Evolutionary conservation across 2,888 invertebrate species (phyloP).

Genomic region (Phengaris arion): DNA sequence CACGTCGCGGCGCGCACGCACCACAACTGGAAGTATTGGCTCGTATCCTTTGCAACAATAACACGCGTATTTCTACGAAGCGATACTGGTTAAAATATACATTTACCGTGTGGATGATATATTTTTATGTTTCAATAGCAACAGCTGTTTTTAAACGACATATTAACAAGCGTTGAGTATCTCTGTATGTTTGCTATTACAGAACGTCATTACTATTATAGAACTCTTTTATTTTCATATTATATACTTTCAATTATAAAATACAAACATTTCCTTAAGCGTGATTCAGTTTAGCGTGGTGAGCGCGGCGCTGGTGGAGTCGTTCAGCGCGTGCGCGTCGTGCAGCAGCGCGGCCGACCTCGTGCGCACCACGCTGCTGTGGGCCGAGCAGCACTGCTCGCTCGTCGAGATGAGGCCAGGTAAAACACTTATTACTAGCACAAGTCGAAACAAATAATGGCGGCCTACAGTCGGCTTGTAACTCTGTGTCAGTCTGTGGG

Average conservation of each 20-base stretch:
- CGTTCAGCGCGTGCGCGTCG: constrained; percentile 95
- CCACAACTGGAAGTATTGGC: constrained; percentile 99
- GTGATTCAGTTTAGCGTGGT: constrained; percentile 91
- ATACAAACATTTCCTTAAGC: constrained; percentile 58
- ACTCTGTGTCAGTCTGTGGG: no score
- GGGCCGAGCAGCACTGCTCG: constrained; percentile 98
- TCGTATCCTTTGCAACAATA: constrained; percentile 86
- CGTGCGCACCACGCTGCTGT: constrained; percentile 93
- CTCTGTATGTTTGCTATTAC: no score
- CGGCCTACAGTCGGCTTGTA: no score
- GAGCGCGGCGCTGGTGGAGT: constrained; percentile 91
- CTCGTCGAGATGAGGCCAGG: constrained; percentile 95
- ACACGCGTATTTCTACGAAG: not conserved
- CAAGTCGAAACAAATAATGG: no score
- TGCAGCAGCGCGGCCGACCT: constrained; percentile 92
- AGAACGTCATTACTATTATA: no score
- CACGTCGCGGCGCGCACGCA: constrained; percentile 92
- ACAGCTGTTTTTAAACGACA: not conserved
- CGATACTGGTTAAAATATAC: no score
- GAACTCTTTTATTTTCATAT: no score
- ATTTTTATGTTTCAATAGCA: no score
- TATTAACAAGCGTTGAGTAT: no score
- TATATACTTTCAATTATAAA: not conserved
- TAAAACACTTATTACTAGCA: constrained; percentile 54
- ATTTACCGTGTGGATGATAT: no score